Percentiles rank a stretch among this genome's conserved stretches.
These are phyloP conservation scores for Pinna nobilis DNA, from an alignment of 1,140 invertebrate genomes.

Conservation along the genomic window DNA sequence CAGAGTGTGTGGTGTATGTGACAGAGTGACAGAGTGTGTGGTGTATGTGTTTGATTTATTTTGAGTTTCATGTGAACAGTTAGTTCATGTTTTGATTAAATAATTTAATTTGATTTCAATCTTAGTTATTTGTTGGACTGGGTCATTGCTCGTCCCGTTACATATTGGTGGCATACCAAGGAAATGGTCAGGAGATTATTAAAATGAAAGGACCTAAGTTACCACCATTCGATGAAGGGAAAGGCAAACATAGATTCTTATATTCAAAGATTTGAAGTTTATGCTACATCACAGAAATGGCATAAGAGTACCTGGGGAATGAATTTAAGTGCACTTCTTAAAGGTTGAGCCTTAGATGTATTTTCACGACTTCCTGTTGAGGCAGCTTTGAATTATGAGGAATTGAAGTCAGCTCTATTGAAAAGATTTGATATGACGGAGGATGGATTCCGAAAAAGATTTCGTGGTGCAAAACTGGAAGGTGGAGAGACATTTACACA, in stretches of 20 bases:
- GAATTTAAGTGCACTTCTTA: constrained; percentile 16
- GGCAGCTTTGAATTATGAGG: not conserved
- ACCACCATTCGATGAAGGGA: constrained; percentile 10
- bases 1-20: no score
- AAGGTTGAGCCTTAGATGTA: constrained; percentile 20
- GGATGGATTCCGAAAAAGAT: constrained; percentile 7
- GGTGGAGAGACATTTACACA: not conserved
- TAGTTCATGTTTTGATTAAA: no score
- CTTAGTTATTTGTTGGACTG: no score
- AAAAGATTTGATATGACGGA: constrained; percentile 12
- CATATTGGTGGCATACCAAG: no score
- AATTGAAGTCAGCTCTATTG: constrained; percentile 13
- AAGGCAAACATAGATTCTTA: constrained; percentile 12
- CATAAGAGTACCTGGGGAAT: not conserved
- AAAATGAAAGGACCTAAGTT: constrained; percentile 6
- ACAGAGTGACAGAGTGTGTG: no score
- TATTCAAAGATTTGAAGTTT: constrained; percentile 5
- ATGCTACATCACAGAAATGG: constrained; percentile 2
- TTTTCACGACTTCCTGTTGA: constrained; percentile 6
- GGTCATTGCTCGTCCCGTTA: no score
- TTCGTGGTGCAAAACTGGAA: constrained; percentile 1
- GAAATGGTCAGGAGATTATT: no score
- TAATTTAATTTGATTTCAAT: no score
- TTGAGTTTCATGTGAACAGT: no score
- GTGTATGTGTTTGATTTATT: no score